Base-by-base conservation (phyloP, 1,140 invertebrate species). In the Dendrolimus kikuchii region DNA sequence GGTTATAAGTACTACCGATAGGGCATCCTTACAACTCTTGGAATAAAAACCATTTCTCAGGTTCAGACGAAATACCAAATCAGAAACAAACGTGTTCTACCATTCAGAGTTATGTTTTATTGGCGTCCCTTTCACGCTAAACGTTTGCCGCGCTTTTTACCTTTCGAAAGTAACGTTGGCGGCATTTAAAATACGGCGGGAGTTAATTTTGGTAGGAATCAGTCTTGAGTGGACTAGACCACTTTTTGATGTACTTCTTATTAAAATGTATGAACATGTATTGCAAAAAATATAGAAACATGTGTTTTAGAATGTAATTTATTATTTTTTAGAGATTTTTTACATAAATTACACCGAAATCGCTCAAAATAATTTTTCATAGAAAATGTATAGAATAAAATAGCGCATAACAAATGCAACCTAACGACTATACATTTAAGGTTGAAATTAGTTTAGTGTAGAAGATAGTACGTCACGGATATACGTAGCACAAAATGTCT, bases 31-130 rank as follows among this genome's bases (percentile, higher is more conserved):
- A 83, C 75, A 53, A 49, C 64, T 64, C 60, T 69, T 59, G 72
- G 72, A 78, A 86, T 86, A 86, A 82, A 83, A 82, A 81, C 82
- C 76, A 86, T 76, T 83, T 83, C 77, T 71, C 75, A 71, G 67
- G 73, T 69, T 73, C 69, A 66, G 65, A 72, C 62, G 66, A 80
- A 81, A 80, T 77, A 83, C 70, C 78, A 83, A 83, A 82, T 83
- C 76, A 80, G 82, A 86, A 86, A 86, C 82, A 86, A 86, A 83
- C 77, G 77, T 83, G 83, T 76, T 66, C 64, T 66, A 58, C 64
- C 71, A 78, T 76, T 76, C 74, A 79, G 70, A 64, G 74, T 71
- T 64, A 65, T 86, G 79, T 86, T 86, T 86, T 86, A 86, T 84
- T 84, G 81, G 81, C 75, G 65, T 86, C 82, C 74, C 82, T 84